Evolutionary conservation across 2,797 vertebrate genomes (phyloP).

Genomic region (Pangasius sanitwongsei): DNA sequence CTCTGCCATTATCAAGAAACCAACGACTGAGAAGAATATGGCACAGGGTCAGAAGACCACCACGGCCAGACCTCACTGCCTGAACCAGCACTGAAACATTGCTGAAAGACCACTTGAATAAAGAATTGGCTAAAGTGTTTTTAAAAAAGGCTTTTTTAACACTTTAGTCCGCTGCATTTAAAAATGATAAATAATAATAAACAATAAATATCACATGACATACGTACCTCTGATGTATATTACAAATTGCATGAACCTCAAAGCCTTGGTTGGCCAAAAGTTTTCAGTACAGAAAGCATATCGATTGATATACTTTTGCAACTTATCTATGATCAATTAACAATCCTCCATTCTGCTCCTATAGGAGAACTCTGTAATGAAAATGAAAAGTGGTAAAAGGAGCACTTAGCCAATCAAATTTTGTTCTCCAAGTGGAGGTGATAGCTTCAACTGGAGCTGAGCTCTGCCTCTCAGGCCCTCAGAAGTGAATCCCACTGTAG

Average conservation of each 20-base stretch:
- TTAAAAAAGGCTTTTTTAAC: background rate
- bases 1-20: conserved; percentile 52
- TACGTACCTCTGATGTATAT: background rate
- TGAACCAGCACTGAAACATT: conserved; percentile 21
- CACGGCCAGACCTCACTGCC: conserved; percentile 41
- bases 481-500: background rate
- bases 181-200: background rate
- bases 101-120: background rate
- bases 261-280: background rate
- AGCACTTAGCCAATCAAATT: background rate
- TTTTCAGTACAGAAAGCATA: background rate
- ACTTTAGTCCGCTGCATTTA: background rate
- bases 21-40: conserved; percentile 44
- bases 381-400: background rate
- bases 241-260: background rate
- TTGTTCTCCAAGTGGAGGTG: background rate
- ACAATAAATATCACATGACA: background rate
- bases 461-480: background rate
- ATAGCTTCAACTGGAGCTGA: background rate
- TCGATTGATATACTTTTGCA: background rate
- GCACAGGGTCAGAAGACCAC: conserved; percentile 53
- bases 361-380: background rate
- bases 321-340: background rate
- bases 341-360: background rate
- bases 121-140: background rate